These are phyloP conservation scores for Xyrauchen texanus DNA, from an alignment of 2,113 vertebrate genomes.

Conservation along the genomic window DNA sequence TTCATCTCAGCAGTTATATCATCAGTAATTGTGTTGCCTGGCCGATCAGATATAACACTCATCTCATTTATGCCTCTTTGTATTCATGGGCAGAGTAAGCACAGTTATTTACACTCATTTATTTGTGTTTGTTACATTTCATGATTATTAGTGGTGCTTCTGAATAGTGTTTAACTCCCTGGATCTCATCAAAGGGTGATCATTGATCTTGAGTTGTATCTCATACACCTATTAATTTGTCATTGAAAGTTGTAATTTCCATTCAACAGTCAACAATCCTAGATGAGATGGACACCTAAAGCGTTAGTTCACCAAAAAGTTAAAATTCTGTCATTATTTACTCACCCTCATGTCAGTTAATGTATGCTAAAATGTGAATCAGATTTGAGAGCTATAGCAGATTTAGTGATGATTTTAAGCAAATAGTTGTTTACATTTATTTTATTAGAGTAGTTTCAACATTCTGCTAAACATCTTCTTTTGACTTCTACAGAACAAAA, in stretches of 20 bases:
- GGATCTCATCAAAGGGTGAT: not conserved
- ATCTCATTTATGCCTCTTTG: conserved; percentile 12
- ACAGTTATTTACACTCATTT: conserved; percentile 11
- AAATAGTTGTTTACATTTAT: too few relatives aligned
- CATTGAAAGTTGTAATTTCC: too few relatives aligned
- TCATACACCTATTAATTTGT: too few relatives aligned
- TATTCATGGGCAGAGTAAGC: not conserved
- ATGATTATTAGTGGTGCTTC: not conserved
- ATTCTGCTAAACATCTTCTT: not conserved
- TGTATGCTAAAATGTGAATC: too few relatives aligned
- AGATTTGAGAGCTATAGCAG: too few relatives aligned
- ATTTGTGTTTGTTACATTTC: not conserved
- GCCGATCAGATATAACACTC: conserved; percentile 16
- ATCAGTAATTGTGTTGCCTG: conserved; percentile 43
- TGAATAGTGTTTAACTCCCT: not conserved
- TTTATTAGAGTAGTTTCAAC: not conserved
- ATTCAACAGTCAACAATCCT: not conserved
- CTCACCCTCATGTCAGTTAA: too few relatives aligned
- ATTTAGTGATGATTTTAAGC: too few relatives aligned
- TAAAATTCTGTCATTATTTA: not conserved
- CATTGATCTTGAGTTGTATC: not conserved
- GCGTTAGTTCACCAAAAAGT: not conserved
- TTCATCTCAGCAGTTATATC: conserved; percentile 48
- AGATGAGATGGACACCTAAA: not conserved
- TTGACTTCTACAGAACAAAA: not conserved